These are phyloP conservation scores for Kuschelorhynchus macadamiae DNA, from an alignment of 2,888 invertebrate species.

Conservation along the genomic window DNA sequence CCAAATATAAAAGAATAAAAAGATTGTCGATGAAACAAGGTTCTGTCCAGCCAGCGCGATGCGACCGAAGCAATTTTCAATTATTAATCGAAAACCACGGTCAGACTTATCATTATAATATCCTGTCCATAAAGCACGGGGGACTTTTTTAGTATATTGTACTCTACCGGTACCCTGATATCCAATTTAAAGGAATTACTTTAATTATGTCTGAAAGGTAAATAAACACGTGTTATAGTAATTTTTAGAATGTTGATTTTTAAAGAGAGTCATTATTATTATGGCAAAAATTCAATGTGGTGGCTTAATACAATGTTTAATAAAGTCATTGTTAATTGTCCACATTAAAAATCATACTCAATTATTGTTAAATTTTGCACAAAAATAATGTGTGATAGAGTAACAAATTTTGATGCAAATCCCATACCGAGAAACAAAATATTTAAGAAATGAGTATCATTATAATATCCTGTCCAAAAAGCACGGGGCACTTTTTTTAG, in stretches of 20 bases:
- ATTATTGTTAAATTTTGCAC: no score
- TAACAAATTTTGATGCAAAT: no score
- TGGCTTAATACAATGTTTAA: no score
- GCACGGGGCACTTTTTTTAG: conserved; percentile 36
- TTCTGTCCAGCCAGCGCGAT: conserved; percentile 18
- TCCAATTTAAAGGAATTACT: conserved; percentile 36
- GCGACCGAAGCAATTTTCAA: conserved; percentile 37
- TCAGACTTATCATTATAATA: conserved; percentile 37
- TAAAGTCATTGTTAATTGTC: no score
- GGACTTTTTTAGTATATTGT: conserved; percentile 37
- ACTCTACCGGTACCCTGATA: conserved; percentile 26
- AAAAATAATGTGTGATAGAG: no score
- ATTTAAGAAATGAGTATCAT: no score
- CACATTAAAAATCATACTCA: no score
- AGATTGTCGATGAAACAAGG: conserved; percentile 34
- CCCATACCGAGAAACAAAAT: no score
- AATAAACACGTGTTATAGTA: conserved; percentile 33
- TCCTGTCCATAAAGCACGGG: conserved; percentile 38
- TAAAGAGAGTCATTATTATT: no score
- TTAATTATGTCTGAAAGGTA: conserved; percentile 32
- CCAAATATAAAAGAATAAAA: conserved; percentile 50
- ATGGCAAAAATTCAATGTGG: no score
- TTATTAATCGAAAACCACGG: conserved; percentile 37
- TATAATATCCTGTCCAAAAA: conserved; percentile 37
- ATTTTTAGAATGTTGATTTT: no score